Evolutionary conservation across 2,888 invertebrate species (phyloP).

Genomic region (Stenchaetothrips biformis): DNA sequence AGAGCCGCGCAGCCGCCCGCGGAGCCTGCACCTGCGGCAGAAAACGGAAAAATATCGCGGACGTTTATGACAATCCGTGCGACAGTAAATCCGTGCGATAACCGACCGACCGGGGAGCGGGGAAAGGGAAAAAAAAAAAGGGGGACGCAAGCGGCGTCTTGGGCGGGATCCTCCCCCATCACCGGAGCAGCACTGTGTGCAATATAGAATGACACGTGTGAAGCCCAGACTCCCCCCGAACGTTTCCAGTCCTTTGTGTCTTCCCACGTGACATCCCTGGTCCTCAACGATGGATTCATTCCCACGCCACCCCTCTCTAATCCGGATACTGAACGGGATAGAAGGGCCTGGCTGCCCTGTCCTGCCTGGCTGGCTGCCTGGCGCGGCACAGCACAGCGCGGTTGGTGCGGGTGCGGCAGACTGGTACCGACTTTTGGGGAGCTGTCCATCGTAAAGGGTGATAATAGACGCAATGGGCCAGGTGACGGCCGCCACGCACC

Average conservation of each 20-base stretch:
- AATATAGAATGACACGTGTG: no score
- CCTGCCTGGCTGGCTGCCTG: background rate
- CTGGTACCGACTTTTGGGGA: background rate
- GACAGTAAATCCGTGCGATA: background rate
- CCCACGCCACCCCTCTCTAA: background rate
- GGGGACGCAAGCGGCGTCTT: background rate
- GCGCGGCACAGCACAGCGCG: no score
- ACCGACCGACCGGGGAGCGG: background rate
- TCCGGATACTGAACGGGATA: conserved; percentile 15
- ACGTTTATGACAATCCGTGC: background rate
- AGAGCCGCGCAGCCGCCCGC: background rate
- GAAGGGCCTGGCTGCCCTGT: no score
- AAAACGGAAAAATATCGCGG: background rate
- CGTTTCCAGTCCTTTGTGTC: no score
- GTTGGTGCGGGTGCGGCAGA: no score
- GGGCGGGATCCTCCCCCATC: background rate
- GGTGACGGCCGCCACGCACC: background rate
- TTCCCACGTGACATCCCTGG: no score
- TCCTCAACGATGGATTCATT: background rate
- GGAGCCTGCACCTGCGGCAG: background rate
- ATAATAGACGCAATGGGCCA: conserved; percentile 21
- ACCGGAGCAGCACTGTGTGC: no score
- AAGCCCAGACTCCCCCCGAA: no score
- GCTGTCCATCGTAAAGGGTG: conserved; percentile 11
- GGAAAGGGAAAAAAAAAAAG: no score